Evolutionary conservation across 2,888 invertebrate genomes (phyloP), one percentile per base, ranked within the genome.

Genomic region (Catocala nupta): DNA sequence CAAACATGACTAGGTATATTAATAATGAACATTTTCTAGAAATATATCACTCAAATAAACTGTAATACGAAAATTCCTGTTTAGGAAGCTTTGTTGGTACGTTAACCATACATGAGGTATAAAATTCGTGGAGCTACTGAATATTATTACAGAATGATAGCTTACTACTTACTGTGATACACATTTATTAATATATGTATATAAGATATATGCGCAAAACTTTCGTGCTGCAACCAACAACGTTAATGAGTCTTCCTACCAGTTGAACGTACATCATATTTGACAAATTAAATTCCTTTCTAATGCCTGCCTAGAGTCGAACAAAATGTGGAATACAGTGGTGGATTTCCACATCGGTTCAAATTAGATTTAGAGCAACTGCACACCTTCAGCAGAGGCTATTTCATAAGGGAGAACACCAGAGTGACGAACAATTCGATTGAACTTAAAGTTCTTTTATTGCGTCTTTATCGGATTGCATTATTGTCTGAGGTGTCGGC

Each of bases 281-380:
- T 81, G 73, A 75, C 76, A 87, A 87, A 89, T 88, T 83, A 88
- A 86, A 88, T 87, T 87, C 81, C 81, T 75, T 65, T 65, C 77
- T 82, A 80, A 84, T 83, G 76, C 80, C 80, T 80, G 79, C 71
- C 78, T 70, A 66, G 75, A 73, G 80, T 77, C 73, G 72, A 81
- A 77, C 76, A 79, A 77, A 79, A 74, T 62, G 73, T 70, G 70
- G 75, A 71, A 73, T 63, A 71, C 63, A 76, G 69, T 77, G 57
- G 51, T 47, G 58, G 75, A 80, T 80, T 78, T 76, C 71, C 63
- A 68, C 70, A 70, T 77, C 74, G 73, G 75, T 82, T 75, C 72
- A 88, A 90, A 92, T 91, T 90, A 87, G 87, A 90, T 92, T 90
- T 89, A 84, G 85, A 80, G 81, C 78, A 86, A 85, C 82, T 85